Base-by-base conservation (phyloP, 2,113 vertebrate genomes). In the Ceuthmochares aereus region DNA sequence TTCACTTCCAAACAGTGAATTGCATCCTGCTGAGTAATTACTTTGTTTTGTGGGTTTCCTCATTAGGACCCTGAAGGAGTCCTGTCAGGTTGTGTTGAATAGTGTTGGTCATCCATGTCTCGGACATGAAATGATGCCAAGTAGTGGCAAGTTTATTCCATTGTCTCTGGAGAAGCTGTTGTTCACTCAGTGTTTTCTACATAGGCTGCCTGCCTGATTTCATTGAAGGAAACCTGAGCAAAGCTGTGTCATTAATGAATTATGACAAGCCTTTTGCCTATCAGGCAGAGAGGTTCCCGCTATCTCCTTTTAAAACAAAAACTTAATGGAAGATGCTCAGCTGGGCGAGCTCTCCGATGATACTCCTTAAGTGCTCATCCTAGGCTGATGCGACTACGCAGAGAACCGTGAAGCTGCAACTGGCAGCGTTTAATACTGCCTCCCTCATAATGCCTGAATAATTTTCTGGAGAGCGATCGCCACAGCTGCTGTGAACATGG, bases 271-370 rank as follows among this genome's bases (percentile, higher is more conserved):
- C 96, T 96, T 97, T 97, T 97, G 95, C 97, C 97, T 97, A 77
- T 96, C 97, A 96, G 95, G 95, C 96, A 70, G 90, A 94, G 87
- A 96, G 90, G 93, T 97, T 97, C 96, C 96, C 94, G 93, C 97
- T 97, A 90, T 96, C 96, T 95, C 96, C 95, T 97, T 98, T 95
- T 93, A 97, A 97, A 96, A 97, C 91, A 94, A 84, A 98, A 97
- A 97, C 96, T 96, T 98, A 98, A 98, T 98, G 98, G 98, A 97
- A 97, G 97, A 94, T 77, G 90, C 94, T 98, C 97, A 94, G 95
- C 97, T 97, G 97, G 95, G 92, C 87, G 62, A 47, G 95, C 96
- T 96, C 77, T 97, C 94, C 43, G 87, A 70, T 93, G 96, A 97
- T 97, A 93, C 86, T 94, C 73, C 97, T 96, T 97, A 98, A 98